Evolutionary conservation across 2,797 vertebrate genomes (phyloP).

Genomic region (Florisuga fusca): DNA sequence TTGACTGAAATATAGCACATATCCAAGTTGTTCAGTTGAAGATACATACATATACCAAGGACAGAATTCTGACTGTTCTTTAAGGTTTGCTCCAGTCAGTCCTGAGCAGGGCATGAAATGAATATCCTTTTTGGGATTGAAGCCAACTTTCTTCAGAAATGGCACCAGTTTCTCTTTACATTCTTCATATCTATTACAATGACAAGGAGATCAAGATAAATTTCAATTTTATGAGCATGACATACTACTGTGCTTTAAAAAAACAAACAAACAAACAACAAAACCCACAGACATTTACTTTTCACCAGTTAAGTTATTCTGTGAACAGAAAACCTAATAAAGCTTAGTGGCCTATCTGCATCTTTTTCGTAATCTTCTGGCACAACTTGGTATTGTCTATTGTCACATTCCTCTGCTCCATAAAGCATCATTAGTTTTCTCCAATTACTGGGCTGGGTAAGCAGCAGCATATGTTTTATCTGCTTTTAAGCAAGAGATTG

Average conservation of each 20-base stretch:
- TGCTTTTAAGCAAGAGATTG: background rate
- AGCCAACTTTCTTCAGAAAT: slow-evolving; percentile 98
- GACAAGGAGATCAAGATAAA: slow-evolving; percentile 22
- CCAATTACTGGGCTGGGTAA: background rate
- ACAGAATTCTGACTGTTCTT: slow-evolving; percentile 92
- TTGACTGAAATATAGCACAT: background rate
- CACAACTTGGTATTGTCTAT: background rate
- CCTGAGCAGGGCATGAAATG: slow-evolving; percentile 99
- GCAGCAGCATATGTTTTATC: background rate
- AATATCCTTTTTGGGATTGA: slow-evolving; percentile 98
- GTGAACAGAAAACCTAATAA: background rate
- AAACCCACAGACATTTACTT: background rate
- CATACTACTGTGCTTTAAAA: background rate
- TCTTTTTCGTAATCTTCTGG: background rate
- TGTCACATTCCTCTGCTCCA: background rate
- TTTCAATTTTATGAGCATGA: background rate
- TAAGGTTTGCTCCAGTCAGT: slow-evolving; percentile 95
- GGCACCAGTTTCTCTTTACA: slow-evolving; percentile 99
- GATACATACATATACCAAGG: slow-evolving; percentile 94
- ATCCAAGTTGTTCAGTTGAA: background rate
- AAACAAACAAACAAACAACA: too few relatives aligned
- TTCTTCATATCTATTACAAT: slow-evolving; percentile 91
- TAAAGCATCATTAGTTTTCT: background rate
- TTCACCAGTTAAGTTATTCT: background rate
- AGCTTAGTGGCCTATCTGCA: background rate